Conservation (phyloP, 2,888 invertebrate genomes). For the Diaprepes abbreviatus region DNA sequence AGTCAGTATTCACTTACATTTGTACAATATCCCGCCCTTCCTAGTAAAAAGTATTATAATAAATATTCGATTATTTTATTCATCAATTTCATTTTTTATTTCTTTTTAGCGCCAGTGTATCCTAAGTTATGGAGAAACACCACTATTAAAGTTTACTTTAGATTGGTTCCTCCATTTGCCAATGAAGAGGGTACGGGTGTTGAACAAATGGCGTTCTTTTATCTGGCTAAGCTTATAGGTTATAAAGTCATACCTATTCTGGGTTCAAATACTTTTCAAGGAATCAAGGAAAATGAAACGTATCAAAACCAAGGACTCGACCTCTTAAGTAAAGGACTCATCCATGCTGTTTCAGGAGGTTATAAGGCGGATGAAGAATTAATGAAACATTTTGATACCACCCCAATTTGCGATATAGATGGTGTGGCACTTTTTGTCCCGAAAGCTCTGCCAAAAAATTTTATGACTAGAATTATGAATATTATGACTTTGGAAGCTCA, state of each 20-base stretch:
- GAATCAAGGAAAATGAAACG: conserved; percentile 8
- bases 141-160: conserved; percentile 1
- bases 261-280: not conserved
- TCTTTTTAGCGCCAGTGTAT: not conserved
- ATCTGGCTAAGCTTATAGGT: not conserved
- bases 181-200: not conserved
- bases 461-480: not conserved
- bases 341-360: not conserved
- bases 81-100: too few relatives aligned
- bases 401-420: not conserved
- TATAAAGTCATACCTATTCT: not conserved
- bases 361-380: not conserved
- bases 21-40: too few relatives aligned
- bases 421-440: not conserved
- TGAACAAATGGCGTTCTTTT: not conserved
- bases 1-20: too few relatives aligned
- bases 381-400: not conserved
- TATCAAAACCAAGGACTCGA: conserved; percentile 1
- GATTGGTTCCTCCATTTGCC: not conserved
- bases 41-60: too few relatives aligned
- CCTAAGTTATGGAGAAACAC: conserved; percentile 20
- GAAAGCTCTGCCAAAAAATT: not conserved
- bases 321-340: not conserved
- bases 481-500: not conserved
- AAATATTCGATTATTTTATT: too few relatives aligned